Evolutionary conservation across 1,140 invertebrate genomes (phyloP), one percentile per base, ranked within the genome.

Genomic region (Ephestia elutella): DNA sequence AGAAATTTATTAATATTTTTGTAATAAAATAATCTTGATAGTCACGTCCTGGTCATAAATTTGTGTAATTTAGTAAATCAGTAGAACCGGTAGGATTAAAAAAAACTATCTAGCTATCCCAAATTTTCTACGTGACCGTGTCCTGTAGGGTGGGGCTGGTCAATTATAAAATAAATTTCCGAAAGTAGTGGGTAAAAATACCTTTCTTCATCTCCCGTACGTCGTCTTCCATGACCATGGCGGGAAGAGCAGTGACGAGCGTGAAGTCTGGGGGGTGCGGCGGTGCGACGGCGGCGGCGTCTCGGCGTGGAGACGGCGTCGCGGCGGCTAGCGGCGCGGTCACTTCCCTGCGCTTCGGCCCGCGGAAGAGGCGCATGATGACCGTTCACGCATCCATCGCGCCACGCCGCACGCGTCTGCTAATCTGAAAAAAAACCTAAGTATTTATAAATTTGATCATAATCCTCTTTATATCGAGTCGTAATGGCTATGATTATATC

Each of bases 181-280:
- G n/a, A 35, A 35, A 11, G 9, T 5, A 35, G 21, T 2, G 38
- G 38, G 1, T 11, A 32, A 44, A 44, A 44, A 44, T 68, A 89
- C 88, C 88, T 80, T 88, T 90, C 59, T 90, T 90, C 84, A 89
- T 90, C 66, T 89, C 88, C 66, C 80, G 87, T 32, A 87, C 84
- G 62, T 85, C 90, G 68, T 92, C 90, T 65, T 92, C 90, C 77
- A 92, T 90, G 63, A 91, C 90, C 57, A 91, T 90, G 55, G 91
- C 91, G 56, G 91, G 91, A 59, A 92, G 79, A 51, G 91, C 91
- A 58, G 91, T 92, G 59, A 92, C 91, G 61, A 91, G 73, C 53
- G 89, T 89, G 76, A 90, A 92, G 66, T 91, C 90, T 55, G 72
- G 76, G 59, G 63, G 62, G 19, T 54, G 30, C 17, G 25, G 35